phyloP scores from a whole-genome alignment of 92 coral and sea anemone genomes.

The Meandrina meandrites region DNA sequence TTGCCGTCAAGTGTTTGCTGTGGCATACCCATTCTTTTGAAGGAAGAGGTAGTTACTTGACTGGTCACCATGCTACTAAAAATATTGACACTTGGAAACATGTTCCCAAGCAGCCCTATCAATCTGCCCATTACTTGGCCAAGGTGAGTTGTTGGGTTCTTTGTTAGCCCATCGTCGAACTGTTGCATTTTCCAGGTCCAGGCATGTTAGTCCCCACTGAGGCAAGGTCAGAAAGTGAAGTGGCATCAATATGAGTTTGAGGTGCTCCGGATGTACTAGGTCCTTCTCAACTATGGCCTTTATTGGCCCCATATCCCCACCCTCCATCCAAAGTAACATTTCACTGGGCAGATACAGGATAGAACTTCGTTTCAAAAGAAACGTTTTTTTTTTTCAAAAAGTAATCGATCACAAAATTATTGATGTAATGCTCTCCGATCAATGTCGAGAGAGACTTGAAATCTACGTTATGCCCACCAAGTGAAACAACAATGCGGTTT shows the following conservation, averaged over 20 bases:
- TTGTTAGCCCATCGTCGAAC: neutral
- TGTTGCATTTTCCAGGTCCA: slow-evolving; percentile 19
- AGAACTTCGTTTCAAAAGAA: neutral
- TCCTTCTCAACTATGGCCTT: neutral
- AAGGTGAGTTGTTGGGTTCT: slow-evolving; percentile 6
- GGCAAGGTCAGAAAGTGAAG: slow-evolving; percentile 1
- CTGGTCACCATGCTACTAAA: neutral
- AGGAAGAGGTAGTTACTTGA: neutral
- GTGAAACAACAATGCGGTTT: neutral
- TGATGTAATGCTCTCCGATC: slow-evolving; percentile 30
- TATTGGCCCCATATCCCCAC: neutral
- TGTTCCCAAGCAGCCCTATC: neutral
- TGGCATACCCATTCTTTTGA: slow-evolving; percentile 12
- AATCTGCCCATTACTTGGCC: neutral
- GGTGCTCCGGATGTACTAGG: neutral
- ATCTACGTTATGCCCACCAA: slow-evolving; percentile 13
- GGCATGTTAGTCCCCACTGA: slow-evolving; percentile 23
- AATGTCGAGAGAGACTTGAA: slow-evolving; percentile 23
- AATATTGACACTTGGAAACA: slow-evolving; percentile 2
- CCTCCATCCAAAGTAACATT: slow-evolving; percentile 7
- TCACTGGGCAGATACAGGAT: slow-evolving; percentile 24
- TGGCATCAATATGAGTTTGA: slow-evolving; percentile 20
- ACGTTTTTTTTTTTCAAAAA: neutral
- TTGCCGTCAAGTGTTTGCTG: slow-evolving; percentile 23
- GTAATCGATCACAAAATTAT: slow-evolving; percentile 23